Evolutionary conservation across 2,113 vertebrate species (phyloP), one percentile per base, ranked within the genome.

Genomic region (Mesocricetus auratus): DNA sequence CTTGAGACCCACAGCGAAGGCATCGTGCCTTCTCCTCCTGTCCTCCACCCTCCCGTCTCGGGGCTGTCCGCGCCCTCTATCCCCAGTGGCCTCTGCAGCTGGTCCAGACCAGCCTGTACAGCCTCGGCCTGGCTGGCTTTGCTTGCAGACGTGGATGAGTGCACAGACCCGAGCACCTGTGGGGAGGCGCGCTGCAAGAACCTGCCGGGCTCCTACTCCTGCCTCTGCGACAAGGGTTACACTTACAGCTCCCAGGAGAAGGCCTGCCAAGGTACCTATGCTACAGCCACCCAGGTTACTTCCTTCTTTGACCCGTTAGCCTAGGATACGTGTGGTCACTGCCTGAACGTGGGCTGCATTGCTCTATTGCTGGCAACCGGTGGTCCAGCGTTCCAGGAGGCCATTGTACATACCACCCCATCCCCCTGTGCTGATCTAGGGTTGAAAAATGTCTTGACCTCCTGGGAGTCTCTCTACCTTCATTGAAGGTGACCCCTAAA

Each of bases 101-200:
- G 33, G 15, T 86, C 31, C n/a, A 17, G 47, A 19, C n/a, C 9
- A 1, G 5, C 29, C 58, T 50, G n/a, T 50, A 58, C 31, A 2
- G 42, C 39, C 36, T 24, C 17, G 36, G 33, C 33, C 69, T 36
- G 22, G 31, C 88, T 60, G 89, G 50, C 93, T 98, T 73, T 42
- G 79, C 47, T 86, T 98, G 90, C 98, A 99, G 99, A 99, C 94
- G 96, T 99, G 88, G 95, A 99, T 2, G 99, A 99, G 98, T 99
- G 99, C 60, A 42, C 15, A 4, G 95, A 97, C 89, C 13, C 94
- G 1, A 95, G 75, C 5, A 98, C 99, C 93, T 99, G 99, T 77
- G 99, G 99, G 96, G 98, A 98, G 29, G 99, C 99, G 0, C 98
- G 2, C 0, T 99, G 99, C 97, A 97, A 97, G 96, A 99, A 99